Evolutionary conservation across 92 coral and sea anemone species (phyloP), one percentile per base, ranked within the genome.

Genomic region (Phenganax subtilis): DNA sequence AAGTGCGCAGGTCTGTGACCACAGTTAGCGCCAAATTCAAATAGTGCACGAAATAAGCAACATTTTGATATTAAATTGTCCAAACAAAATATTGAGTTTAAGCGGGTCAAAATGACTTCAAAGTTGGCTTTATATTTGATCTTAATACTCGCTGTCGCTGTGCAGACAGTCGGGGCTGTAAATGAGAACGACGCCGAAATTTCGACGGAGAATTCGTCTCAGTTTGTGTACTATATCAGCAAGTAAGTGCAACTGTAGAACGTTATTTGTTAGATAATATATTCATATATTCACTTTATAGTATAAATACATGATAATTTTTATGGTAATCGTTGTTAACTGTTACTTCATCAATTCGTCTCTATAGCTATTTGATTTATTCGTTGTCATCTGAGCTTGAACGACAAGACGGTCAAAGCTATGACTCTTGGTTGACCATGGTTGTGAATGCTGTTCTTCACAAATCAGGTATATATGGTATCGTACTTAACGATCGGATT

Each of bases 401-500:
- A 59, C 16, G 65, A 59, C 2, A 20, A 14, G 65, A 59, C 25
- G 65, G 65, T 14, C 65, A 59, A 20, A 53, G 51, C 61, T 78
- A 78, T 69, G 79, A 78, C 71, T 62, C 83, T 55, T 16, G 71
- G 71, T 57, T 79, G 37, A 61, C 79, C 62, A 55, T 82, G 59
- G 82, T 63, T 67, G 87, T 77, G 64, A 57, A 77, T 31, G 77
- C n/a, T 66, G 76, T 84, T 84, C 71, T 84, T 55, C 68, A 62
- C 60, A 52, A 80, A 70, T 85, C 87, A 44, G 85, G 87, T 54
- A 80, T 72, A 65, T 59, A 71, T 47, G 80, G 82, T 31, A 68
- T 85, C 55, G 25, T 80, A 54, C 55, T 85, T 54, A 67, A 79
- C 77, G 61, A 74, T 60, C 60, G 80, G 62, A 67, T 85, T 54